Base-by-base conservation (phyloP, 92 coral and sea anemone genomes). In the Galaxea fascicularis region DNA sequence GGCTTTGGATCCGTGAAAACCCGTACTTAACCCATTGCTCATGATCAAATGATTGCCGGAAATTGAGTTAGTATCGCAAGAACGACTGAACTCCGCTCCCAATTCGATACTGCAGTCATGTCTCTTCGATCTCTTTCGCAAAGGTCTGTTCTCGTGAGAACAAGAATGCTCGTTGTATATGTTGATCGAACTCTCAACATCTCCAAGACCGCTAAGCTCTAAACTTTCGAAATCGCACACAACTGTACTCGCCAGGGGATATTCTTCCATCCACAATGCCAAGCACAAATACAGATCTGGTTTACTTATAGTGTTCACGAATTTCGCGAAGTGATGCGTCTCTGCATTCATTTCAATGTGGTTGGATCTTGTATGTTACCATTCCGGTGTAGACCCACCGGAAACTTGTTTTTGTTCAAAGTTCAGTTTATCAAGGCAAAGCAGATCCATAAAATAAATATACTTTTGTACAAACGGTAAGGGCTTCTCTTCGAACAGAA, bases 201-300 rank as follows among this genome's bases (percentile, higher is more conserved):
- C 71, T 31, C 49, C 79, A 13, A 29, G 10, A 26, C 59, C 21
- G 70, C 9, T 39, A 35, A 13, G 10, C 16, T 46, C 49, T 68
- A 21, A 3, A 26, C 59, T 52, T 41, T 82, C 72, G 53, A 39
- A 73, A 82, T 45, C 82, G 65, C 66, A 20, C n/a, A 45, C 53
- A 20, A 54, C n/a, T 35, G 72, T 59, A 21, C 80, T 71, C 3
- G 90, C 77, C 17, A 92, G 47, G 10, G 96, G 96, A 51, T 90
- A 82, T 54, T 90, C 87, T 74, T 93, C 96, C 92, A 90, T 90
- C 96, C 96, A 93, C 15, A 93, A 26, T 0, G 94, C 77, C 78
- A 93, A 57, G 76, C 92, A 90, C 14, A 86, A 88, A 67, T 79
- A 93, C 64, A 93, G 59, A 76, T 93, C 94, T 59, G 73, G 16